phyloP scores from a whole-genome alignment of 2,888 invertebrate genomes.

The Hypselothyrea guttata region DNA sequence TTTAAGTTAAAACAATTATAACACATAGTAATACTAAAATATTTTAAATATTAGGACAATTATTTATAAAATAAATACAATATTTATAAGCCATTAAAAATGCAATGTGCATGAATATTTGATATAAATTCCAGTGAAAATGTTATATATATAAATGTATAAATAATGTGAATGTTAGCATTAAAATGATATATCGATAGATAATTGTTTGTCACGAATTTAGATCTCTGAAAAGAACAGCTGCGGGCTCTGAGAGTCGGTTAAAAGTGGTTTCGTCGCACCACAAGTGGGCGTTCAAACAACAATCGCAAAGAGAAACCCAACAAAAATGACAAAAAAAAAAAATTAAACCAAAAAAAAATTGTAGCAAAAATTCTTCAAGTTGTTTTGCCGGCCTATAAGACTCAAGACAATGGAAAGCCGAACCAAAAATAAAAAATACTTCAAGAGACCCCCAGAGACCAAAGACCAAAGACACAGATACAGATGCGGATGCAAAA shows the following conservation, averaged over 20 bases:
- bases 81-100: too few relatives aligned
- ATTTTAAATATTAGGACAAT: not conserved
- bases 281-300: slow-evolving; percentile 30
- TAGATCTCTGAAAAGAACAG: slow-evolving; percentile 10
- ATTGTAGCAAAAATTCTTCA: slow-evolving; percentile 42
- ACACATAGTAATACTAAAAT: not conserved
- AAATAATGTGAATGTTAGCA: slow-evolving; percentile 30
- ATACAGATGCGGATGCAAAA: not conserved
- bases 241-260: slow-evolving; percentile 3
- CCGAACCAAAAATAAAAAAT: slow-evolving; percentile 31
- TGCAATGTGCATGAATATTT: too few relatives aligned
- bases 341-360: slow-evolving; percentile 19
- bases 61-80: not conserved
- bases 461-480: slow-evolving; percentile 1
- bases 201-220: slow-evolving; percentile 53
- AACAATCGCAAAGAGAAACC: not conserved
- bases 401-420: slow-evolving; percentile 49
- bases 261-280: slow-evolving; percentile 24
- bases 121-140: not conserved
- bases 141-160: not conserved
- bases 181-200: slow-evolving; percentile 44
- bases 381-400: slow-evolving; percentile 50
- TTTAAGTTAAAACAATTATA: not conserved
- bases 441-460: slow-evolving; percentile 26
- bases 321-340: slow-evolving; percentile 2